These are phyloP conservation scores for Tinamus major DNA, from an alignment of 2,797 vertebrate genomes.

Conservation along the genomic window DNA sequence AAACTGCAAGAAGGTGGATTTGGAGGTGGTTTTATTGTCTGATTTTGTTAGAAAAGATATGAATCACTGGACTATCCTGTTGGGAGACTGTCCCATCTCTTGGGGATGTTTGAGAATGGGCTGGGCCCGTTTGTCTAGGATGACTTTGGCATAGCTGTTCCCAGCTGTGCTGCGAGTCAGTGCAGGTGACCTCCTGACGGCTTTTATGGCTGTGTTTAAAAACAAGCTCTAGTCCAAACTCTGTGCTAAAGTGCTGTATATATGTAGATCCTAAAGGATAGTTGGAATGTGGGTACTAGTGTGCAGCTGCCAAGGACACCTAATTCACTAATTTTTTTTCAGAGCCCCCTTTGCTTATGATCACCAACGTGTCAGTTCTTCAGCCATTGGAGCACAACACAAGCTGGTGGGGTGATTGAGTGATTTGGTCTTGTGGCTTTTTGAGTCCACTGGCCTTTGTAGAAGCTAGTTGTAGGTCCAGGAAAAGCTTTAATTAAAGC, in stretches of 20 bases:
- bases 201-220: not conserved
- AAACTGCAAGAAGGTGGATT: not conserved
- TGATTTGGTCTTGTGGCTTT: not conserved
- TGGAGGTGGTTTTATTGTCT: not conserved
- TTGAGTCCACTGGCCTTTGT: not conserved
- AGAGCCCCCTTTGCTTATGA: not conserved
- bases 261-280: not conserved
- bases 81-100: not conserved
- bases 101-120: not conserved
- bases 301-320: not conserved
- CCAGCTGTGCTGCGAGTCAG: not conserved
- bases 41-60: not conserved
- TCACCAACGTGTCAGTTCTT: not conserved
- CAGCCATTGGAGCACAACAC: not conserved
- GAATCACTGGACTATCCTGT: not conserved
- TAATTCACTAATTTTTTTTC: not conserved
- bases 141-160: not conserved
- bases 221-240: not conserved
- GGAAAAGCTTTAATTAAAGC: not conserved
- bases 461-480: not conserved
- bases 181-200: not conserved
- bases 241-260: not conserved
- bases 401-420: not conserved
- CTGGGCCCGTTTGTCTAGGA: not conserved
- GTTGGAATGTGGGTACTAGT: not conserved